Base-by-base conservation (phyloP, 92 coral and sea anemone species). In the Epizoanthus fatuus region DNA sequence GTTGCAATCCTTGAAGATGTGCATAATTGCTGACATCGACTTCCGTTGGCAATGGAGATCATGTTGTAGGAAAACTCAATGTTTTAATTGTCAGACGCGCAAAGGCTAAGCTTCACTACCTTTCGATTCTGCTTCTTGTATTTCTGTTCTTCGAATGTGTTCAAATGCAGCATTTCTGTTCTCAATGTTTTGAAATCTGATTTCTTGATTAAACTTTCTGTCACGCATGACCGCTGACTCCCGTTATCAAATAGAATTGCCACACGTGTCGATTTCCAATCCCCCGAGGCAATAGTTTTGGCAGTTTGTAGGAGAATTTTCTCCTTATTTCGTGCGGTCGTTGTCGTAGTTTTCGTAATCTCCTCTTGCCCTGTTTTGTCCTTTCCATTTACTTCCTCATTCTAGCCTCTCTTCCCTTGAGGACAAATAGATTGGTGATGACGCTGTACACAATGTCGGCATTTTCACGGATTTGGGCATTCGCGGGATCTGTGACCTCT, bases 291-390 rank as follows among this genome's bases (percentile, higher is more conserved):
- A 10, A 76, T 67, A 19, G 85, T 88, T 79, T 81, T 60, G 2
- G 94, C 94, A 3, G 94, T 90, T 85, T 93, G 94, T 0, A 90
- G 84, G 25, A 90, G 86, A n/a, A 88, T 90, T 0, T 87, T 39
- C 80, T 65, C 39, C 75, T 63, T 6, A 10, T 86, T 29, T 62
- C 72, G 3, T 13, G 80, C 44, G 2, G 86, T 70, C 19, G 80
- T 40, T 15, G 87, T 76, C 52, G 75, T 5, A 7, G 55, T 9
- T 52, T 64, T 60, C 29, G 75, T 38, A 49, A 44, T 67, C 37
- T 57, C 74, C 75, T 0, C 12, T 7, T 74, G 54, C 15, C 42
- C 80, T 38, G 13, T 81, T 10, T 11, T 74, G 1, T 38, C 81
- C 47, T 38, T 11, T 10, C 16, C 72, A 57, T 47, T 55, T 53